These are phyloP conservation scores for Phallusia fumigata DNA, from an alignment of 23 tunicate genomes.

Conservation along the genomic window DNA sequence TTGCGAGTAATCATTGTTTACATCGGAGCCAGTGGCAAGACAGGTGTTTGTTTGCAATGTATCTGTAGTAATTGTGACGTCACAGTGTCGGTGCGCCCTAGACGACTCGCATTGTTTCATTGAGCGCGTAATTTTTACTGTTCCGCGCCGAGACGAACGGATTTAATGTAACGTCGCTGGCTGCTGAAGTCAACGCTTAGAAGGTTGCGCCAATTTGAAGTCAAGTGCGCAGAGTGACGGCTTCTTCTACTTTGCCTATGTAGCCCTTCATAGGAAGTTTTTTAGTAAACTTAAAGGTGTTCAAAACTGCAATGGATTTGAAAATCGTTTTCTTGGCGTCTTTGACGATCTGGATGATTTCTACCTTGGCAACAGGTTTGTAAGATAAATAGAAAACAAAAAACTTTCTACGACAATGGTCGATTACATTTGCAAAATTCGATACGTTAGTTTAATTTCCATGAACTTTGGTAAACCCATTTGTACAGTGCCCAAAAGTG, in stretches of 20 bases:
- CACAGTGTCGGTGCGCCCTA: background rate
- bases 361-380: background rate
- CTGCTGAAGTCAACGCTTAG: background rate
- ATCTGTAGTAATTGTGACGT: background rate
- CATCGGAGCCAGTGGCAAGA: no score
- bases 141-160: background rate
- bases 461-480: no score
- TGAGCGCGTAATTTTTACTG: background rate
- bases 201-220: background rate
- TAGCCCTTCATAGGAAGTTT: background rate
- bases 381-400: background rate
- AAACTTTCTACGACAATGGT: no score
- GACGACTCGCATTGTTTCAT: background rate
- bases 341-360: background rate
- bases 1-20: no score
- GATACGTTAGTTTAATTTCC: no score
- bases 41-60: background rate
- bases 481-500: no score
- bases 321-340: background rate
- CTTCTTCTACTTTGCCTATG: background rate
- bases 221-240: background rate
- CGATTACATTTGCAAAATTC: no score
- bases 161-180: background rate
- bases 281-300: background rate
- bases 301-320: slow-evolving; percentile 1